phyloP scores from a whole-genome alignment of 53 echinoderm and acorn worm genomes.

The Antedon mediterranea region DNA sequence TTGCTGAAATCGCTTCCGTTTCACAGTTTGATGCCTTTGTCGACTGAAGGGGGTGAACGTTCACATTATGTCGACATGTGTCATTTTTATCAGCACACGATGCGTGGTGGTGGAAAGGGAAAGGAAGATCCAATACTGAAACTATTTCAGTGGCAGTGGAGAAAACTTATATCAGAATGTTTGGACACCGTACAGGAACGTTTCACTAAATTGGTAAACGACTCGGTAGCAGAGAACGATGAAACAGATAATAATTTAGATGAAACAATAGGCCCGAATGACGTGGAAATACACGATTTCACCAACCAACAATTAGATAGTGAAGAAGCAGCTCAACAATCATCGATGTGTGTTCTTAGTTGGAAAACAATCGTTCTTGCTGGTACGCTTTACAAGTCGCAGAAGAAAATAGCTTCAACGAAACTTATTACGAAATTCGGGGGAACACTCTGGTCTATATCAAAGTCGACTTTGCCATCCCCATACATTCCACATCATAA shows the following conservation, averaged over 20 bases:
- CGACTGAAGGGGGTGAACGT: background rate
- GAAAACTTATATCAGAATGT: background rate
- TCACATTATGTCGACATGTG: background rate
- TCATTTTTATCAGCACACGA: background rate
- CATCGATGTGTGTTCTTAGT: background rate
- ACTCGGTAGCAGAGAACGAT: too few species aligned
- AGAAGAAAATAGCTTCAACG: background rate
- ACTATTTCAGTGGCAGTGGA: background rate
- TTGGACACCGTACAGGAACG: background rate
- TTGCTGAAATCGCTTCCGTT: background rate
- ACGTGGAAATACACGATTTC: background rate
- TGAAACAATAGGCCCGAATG: background rate
- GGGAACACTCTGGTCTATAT: too few species aligned
- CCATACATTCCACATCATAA: too few species aligned
- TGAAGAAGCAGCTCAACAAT: background rate
- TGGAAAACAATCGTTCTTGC: background rate
- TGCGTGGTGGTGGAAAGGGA: background rate
- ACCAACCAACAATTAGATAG: too few species aligned
- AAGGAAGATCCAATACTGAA: background rate
- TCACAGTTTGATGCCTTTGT: background rate
- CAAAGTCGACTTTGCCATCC: too few species aligned
- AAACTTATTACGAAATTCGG: background rate
- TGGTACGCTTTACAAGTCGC: background rate
- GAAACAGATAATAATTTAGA: too few species aligned
- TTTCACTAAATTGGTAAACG: background rate